These are phyloP conservation scores for Lepidocyrtoides sp. DNA, from an alignment of 2,888 invertebrate species.

Conservation along the genomic window DNA sequence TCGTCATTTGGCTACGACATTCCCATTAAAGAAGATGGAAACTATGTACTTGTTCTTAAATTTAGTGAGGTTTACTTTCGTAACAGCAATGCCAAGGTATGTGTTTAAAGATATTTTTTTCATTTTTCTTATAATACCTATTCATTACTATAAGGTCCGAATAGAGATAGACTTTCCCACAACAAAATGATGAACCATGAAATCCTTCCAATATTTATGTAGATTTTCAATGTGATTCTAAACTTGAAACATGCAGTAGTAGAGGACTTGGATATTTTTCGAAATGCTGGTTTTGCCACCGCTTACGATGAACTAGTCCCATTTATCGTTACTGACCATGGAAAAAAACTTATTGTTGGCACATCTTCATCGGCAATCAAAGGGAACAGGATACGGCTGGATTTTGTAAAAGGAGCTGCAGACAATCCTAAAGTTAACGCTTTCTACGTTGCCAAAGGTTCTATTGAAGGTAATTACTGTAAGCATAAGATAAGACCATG, in stretches of 20 bases:
- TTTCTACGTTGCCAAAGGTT: slow-evolving; percentile 95
- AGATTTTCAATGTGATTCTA: slow-evolving; percentile 96
- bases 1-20: slow-evolving; percentile 96
- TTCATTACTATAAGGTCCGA: no score
- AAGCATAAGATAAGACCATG: no score
- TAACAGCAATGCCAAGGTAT: background rate
- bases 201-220: slow-evolving; percentile 76
- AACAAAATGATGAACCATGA: background rate
- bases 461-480: slow-evolving; percentile 91
- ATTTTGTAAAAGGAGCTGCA: slow-evolving; percentile 95
- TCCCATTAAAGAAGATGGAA: slow-evolving; percentile 94
- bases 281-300: slow-evolving; percentile 95
- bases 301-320: slow-evolving; percentile 98
- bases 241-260: slow-evolving; percentile 97
- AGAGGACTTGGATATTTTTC: slow-evolving; percentile 97
- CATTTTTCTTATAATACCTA: background rate
- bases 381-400: slow-evolving; percentile 92
- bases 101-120: background rate
- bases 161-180: no score
- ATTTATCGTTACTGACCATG: slow-evolving; percentile 92
- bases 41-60: slow-evolving; percentile 93
- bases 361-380: slow-evolving; percentile 94
- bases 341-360: slow-evolving; percentile 91
- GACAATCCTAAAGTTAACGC: slow-evolving; percentile 99
- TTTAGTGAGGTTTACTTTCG: slow-evolving; percentile 98